Conservation (phyloP, 1,140 invertebrate species). For the Cherax quadricarinatus region DNA sequence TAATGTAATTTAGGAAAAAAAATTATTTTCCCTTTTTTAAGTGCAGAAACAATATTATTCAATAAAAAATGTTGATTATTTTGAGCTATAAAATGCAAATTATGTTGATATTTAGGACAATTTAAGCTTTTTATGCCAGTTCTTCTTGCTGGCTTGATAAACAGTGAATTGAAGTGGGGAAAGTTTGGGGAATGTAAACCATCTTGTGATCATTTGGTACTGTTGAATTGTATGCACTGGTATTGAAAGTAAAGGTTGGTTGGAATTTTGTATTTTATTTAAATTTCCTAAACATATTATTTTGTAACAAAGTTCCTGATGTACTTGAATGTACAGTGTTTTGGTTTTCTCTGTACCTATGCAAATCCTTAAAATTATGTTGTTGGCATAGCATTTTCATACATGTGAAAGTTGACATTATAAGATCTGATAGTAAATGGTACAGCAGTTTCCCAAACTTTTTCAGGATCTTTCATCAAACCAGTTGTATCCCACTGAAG, state of each 20-base stretch:
- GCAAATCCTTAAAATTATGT: no score
- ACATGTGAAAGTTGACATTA: no score
- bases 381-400: no score
- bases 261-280: constrained; percentile 45
- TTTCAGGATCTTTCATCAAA: no score
- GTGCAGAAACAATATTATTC: neutral
- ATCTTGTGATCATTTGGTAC: constrained; percentile 14
- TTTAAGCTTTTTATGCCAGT: constrained; percentile 19
- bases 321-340: no score
- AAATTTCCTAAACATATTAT: neutral
- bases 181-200: constrained; percentile 14
- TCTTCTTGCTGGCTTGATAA: neutral
- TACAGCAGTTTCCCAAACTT: no score
- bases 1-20: neutral
- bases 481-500: no score
- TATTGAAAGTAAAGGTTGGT: constrained; percentile 58
- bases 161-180: neutral
- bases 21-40: no score
- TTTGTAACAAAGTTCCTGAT: no score
- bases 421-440: no score
- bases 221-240: constrained; percentile 36
- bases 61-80: neutral
- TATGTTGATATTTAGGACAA: neutral
- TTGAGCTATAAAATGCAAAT: neutral
- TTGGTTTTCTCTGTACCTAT: no score